phyloP scores from a whole-genome alignment of 2,888 invertebrate genomes.

The Gymnosoma rotundatum region DNA sequence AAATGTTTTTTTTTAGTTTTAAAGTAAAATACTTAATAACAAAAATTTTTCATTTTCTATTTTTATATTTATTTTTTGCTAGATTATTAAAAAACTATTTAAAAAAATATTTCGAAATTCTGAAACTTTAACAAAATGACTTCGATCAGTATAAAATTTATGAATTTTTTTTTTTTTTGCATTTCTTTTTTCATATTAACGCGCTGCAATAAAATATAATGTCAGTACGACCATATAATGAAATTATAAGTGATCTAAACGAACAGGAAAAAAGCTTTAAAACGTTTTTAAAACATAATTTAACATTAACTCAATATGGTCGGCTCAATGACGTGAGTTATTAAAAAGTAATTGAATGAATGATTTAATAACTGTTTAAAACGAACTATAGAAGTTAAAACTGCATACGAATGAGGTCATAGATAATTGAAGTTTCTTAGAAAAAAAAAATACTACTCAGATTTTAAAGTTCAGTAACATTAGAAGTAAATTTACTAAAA shows the following conservation, averaged over 20 bases:
- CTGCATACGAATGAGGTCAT: neutral
- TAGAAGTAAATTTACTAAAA: no score
- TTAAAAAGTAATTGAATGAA: neutral
- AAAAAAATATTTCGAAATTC: no score
- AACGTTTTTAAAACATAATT: conserved; percentile 55
- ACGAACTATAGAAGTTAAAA: neutral
- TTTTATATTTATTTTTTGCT: no score
- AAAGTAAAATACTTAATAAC: no score
- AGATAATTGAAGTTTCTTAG: neutral
- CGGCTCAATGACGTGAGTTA: conserved; percentile 15
- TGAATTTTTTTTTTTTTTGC: neutral
- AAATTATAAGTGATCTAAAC: conserved; percentile 5
- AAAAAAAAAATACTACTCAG: neutral
- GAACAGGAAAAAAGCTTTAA: conserved; percentile 46
- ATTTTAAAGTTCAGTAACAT: neutral
- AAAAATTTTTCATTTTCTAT: no score
- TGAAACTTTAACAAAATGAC: neutral
- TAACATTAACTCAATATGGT: conserved; percentile 6
- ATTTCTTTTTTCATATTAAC: conserved; percentile 49
- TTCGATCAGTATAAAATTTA: conserved; percentile 7
- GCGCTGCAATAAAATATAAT: conserved; percentile 40
- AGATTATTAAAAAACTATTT: no score
- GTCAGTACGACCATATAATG: conserved; percentile 13
- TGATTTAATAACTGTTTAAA: neutral
- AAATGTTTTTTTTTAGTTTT: no score